A percentile compares a stretch with the other conserved stretches of the same genome.
Evolutionary conservation across 1,140 invertebrate genomes (phyloP).

Genomic region (Brachionus plicatilis): DNA sequence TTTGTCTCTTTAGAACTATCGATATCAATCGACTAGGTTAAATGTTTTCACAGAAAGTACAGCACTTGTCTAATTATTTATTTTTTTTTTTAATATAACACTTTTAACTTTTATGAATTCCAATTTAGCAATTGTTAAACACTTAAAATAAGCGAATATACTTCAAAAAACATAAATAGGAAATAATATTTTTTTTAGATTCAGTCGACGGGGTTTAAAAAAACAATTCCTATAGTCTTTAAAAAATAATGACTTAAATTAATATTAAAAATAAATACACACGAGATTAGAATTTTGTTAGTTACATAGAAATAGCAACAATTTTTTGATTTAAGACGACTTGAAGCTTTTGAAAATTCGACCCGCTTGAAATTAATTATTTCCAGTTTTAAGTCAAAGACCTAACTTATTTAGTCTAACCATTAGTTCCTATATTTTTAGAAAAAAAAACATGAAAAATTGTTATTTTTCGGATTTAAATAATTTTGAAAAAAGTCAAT

Average conservation of each 20-base stretch:
- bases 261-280: neutral
- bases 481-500: neutral
- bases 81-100: neutral
- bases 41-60: neutral
- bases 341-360: neutral
- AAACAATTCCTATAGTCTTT: neutral
- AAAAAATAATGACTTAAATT: neutral
- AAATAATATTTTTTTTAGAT: neutral
- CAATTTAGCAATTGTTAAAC: neutral
- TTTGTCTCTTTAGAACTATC: neutral
- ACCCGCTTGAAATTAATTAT: neutral
- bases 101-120: neutral
- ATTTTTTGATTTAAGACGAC: neutral
- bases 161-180: neutral
- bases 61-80: neutral
- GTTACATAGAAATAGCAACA: slow-evolving; percentile 4
- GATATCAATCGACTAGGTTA: neutral
- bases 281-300: neutral
- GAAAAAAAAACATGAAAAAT: neutral
- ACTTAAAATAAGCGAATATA: neutral
- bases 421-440: neutral
- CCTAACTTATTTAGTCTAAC: neutral
- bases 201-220: neutral
- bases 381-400: neutral
- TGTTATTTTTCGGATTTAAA: neutral